Percentiles rank a stretch among this genome's conserved stretches.
These are phyloP conservation scores for Aegypius monachus DNA, from an alignment of 2,113 vertebrate genomes.

Conservation along the genomic window DNA sequence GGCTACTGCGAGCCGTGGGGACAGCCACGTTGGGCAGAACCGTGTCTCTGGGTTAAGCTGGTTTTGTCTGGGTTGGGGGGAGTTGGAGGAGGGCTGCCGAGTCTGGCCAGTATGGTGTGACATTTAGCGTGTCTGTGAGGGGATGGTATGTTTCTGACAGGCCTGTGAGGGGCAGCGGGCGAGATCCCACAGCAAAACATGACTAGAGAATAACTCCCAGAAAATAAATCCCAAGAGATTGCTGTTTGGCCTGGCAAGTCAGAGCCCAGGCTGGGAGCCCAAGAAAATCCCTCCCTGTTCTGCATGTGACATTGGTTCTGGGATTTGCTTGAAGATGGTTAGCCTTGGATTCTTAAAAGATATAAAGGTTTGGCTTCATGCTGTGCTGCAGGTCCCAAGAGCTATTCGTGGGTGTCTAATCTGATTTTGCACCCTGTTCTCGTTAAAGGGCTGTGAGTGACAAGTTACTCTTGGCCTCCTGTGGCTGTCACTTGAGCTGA, in stretches of 20 bases:
- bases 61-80: not conserved
- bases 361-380: not conserved
- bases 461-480: not conserved
- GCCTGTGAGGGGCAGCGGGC: not conserved
- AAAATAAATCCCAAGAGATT: not conserved
- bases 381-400: not conserved
- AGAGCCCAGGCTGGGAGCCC: not conserved
- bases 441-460: rapidly evolving
- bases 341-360: not conserved
- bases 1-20: not conserved
- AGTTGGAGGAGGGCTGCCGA: rapidly evolving
- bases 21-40: not conserved
- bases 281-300: not conserved
- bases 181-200: not conserved
- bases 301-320: not conserved
- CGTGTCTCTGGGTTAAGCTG: not conserved
- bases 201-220: not conserved
- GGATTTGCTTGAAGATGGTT: not conserved
- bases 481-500: not conserved
- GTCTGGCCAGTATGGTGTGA: not conserved
- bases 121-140: not conserved
- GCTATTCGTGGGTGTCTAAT: not conserved
- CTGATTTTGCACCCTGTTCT: not conserved
- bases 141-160: not conserved
- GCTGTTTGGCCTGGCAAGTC: not conserved